phyloP scores from a whole-genome alignment of 1,140 invertebrate genomes.

The Drosophila saltans region DNA sequence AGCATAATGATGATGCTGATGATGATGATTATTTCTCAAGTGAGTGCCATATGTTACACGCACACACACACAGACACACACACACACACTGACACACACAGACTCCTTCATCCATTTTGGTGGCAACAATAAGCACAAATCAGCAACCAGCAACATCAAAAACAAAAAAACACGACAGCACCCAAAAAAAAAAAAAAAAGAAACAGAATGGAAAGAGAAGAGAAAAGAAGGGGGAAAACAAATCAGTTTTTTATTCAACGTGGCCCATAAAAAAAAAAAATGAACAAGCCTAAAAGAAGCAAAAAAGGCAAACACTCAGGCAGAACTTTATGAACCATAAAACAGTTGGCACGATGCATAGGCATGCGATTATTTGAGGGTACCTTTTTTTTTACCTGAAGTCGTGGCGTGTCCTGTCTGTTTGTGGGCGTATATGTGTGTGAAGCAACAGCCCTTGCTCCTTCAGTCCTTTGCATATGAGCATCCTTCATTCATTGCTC shows the following conservation, averaged over 20 bases:
- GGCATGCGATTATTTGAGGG: conserved; percentile 48
- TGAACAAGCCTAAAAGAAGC: conserved; percentile 13
- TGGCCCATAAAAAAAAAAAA: conserved; percentile 34
- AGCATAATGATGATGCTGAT: conserved; percentile 45
- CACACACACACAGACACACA: conserved; percentile 15
- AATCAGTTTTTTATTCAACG: conserved; percentile 63
- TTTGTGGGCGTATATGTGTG: background rate
- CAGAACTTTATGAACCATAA: conserved; percentile 64
- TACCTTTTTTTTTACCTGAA: conserved; percentile 20
- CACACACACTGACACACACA: conserved; percentile 23
- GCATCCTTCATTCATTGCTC: conserved; percentile 35
- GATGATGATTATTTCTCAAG: conserved; percentile 49
- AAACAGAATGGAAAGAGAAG: conserved; percentile 3
- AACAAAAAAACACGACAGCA: conserved; percentile 28
- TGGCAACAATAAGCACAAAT: conserved; percentile 61
- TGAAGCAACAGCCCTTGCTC: background rate
- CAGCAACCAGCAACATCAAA: conserved; percentile 23
- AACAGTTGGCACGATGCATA: conserved; percentile 61
- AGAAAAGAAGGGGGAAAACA: conserved; percentile 34
- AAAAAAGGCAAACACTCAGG: conserved; percentile 45
- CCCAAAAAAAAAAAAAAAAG: conserved; percentile 10
- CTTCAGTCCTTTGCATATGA: conserved; percentile 33
- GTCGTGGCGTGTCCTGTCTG: conserved; percentile 14
- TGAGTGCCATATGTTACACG: conserved; percentile 57
- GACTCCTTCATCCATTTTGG: conserved; percentile 34